A percentile compares a stretch with the other conserved stretches of the same genome.
Conservation (phyloP, 2,888 invertebrate genomes). For the Tortrix viridana region DNA sequence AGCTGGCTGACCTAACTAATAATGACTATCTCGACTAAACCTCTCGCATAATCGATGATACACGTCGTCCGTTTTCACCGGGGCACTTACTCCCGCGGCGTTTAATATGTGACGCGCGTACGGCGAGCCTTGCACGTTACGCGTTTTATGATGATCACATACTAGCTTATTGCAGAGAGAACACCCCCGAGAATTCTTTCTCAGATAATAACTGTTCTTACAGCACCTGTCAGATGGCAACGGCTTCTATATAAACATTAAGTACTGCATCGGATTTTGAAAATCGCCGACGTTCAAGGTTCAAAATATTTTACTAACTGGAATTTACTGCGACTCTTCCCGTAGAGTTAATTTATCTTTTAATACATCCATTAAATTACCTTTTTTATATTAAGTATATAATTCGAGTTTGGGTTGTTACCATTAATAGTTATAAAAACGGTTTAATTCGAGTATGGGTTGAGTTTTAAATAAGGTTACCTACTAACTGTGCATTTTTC, state of each 20-base stretch:
- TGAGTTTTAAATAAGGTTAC: too few species aligned
- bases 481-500: too few species aligned
- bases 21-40: conserved; percentile 11
- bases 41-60: conserved; percentile 21
- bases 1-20: conserved; percentile 4
- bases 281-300: too few species aligned
- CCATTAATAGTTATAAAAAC: too few species aligned
- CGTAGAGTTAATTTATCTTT: too few species aligned
- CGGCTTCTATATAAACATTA: not conserved
- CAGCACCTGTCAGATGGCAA: not conserved
- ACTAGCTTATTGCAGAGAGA: conserved; percentile 28
- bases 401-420: too few species aligned
- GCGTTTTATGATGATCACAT: conserved; percentile 40
- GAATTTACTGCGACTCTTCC: too few species aligned
- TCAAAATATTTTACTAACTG: too few species aligned
- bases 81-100: conserved; percentile 28
- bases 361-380: too few species aligned
- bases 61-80: conserved; percentile 29
- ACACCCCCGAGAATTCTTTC: conserved; percentile 9
- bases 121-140: conserved; percentile 32
- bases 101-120: conserved; percentile 39
- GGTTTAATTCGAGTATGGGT: too few species aligned
- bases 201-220: not conserved
- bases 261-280: too few species aligned
- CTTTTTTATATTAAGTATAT: too few species aligned